These are phyloP conservation scores for Pectinophora gossypiella DNA, from an alignment of 1,140 invertebrate species.

Conservation along the genomic window DNA sequence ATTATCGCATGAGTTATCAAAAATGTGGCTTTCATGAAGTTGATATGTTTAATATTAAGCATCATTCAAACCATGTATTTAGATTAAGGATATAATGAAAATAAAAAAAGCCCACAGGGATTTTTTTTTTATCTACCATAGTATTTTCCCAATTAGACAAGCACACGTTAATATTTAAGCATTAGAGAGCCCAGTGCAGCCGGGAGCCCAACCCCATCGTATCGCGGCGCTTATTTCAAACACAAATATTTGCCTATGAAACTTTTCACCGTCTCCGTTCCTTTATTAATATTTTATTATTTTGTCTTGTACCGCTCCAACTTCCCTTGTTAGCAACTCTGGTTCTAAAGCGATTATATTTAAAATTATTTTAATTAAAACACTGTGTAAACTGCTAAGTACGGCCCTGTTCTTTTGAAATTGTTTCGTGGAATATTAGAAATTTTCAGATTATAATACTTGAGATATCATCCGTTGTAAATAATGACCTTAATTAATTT, in stretches of 20 bases:
- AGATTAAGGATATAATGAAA: no score
- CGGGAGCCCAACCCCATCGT: constrained; percentile 52
- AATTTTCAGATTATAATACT: constrained; percentile 14
- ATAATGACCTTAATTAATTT: background rate
- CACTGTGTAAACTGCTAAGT: constrained; percentile 60
- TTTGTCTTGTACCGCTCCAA: constrained; percentile 69
- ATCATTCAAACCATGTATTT: no score
- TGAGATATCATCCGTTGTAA: background rate
- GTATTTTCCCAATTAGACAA: no score
- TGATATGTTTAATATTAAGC: no score
- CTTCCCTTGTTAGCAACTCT: constrained; percentile 66
- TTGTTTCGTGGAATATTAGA: constrained; percentile 24
- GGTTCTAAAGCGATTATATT: constrained; percentile 73
- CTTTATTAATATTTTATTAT: constrained; percentile 76
- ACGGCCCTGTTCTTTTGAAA: constrained; percentile 32
- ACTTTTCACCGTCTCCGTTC: constrained; percentile 68
- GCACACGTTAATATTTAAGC: no score
- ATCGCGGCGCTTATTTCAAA: constrained; percentile 68
- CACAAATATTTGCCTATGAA: constrained; percentile 71
- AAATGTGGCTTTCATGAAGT: no score
- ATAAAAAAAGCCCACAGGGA: no score
- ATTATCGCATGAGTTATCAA: no score
- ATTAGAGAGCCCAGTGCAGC: no score
- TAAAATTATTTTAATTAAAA: constrained; percentile 75
- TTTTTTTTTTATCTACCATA: no score